phyloP scores from a whole-genome alignment of 1,140 invertebrate genomes.

The Ceratosolen solmsi region DNA sequence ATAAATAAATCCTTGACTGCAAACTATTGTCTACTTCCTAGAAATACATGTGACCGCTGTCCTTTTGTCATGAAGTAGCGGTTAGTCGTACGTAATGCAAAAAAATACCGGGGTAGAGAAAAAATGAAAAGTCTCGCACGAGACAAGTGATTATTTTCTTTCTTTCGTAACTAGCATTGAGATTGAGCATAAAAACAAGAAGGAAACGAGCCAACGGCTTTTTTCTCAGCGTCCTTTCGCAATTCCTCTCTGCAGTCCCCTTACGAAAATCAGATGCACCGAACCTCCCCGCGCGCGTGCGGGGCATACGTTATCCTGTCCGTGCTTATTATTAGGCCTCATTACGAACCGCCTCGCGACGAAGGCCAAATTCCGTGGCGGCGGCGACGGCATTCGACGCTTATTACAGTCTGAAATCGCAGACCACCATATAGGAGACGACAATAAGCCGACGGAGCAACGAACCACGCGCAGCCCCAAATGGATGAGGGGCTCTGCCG shows the following conservation, averaged over 20 bases:
- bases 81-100: neutral
- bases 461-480: neutral
- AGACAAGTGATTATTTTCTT: neutral
- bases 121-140: neutral
- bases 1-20: neutral
- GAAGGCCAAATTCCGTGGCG: slow-evolving; percentile 21
- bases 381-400: neutral
- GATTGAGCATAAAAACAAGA: neutral
- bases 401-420: slow-evolving; percentile 5
- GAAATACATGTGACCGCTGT: neutral
- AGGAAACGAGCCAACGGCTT: neutral
- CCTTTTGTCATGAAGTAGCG: neutral
- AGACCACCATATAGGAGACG: neutral
- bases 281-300: neutral
- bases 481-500: neutral
- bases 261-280: neutral
- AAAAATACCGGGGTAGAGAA: neutral
- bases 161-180: neutral
- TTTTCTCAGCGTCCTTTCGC: neutral
- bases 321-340: slow-evolving; percentile 37
- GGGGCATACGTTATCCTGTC: neutral
- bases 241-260: neutral
- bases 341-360: slow-evolving; percentile 23
- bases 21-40: neutral
- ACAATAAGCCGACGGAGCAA: slow-evolving; percentile 25